Base-by-base conservation (phyloP, 1,140 invertebrate genomes). In the Bursaphelenchus mucronatus region DNA sequence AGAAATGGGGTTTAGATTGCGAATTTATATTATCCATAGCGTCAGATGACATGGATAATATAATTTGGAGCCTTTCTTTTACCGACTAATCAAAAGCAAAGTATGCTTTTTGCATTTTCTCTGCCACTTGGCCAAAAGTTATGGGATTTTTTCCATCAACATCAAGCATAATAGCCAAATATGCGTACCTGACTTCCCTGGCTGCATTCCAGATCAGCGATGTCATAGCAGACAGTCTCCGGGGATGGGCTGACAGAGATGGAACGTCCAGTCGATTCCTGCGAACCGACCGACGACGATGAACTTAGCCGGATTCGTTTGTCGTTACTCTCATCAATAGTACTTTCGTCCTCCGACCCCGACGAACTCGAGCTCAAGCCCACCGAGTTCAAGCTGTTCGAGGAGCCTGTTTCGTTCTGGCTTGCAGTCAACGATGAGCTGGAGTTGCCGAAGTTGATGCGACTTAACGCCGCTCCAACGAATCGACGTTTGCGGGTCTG, bases 221-320 rank as follows among this genome's bases (percentile, higher is more conserved):
- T n/a, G 30, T 30, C 30, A 30, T 30, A 30, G 30, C 30, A 30
- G 30, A 30, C 30, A 30, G 30, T 30, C 30, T 30, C 30, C 2
- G 30, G 30, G 30, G 30, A 30, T 30, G 30, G 30, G 30, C 30
- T 30, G 30, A 30, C 30, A 30, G 30, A 30, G 30, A 5, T 30
- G 30, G 30, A 1, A 30, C 30, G 30, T 30, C 30, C 30, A 5
- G 1, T 30, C 46, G 57, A 59, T 11, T n/a, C 11, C 13, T 39
- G 41, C 44, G 57, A 59, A 13, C 13, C 41, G 1, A 11, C 13
- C 13, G 57, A 59, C 57, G 57, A 59, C 44, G 57, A 46, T 17
- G 57, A 59, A 13, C 15, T 39, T 44, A 59, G 41, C 13, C 57
- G 57, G 11, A 59, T 50, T 1, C 57, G 57, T 50, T 59, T 59